Evolutionary conservation across 2,113 vertebrate genomes (phyloP), one percentile per base, ranked within the genome.

Genomic region (Lucifuga dentata): DNA sequence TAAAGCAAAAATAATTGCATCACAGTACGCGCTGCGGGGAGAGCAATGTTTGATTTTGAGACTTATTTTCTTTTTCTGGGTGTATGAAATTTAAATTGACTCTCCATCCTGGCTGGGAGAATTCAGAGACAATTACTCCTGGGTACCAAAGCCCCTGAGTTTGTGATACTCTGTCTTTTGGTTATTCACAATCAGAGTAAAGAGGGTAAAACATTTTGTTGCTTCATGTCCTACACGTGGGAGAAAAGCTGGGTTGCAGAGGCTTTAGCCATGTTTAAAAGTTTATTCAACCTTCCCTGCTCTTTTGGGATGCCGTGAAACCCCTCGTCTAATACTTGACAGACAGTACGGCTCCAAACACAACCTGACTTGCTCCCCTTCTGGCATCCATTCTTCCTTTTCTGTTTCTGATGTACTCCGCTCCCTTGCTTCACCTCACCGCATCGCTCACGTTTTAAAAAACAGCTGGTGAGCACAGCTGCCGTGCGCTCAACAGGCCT

Each of bases 381-480:
- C 53, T 56, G 50, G 61, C 59, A 58, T 58, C 49, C 20, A 69
- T 8, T 43, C 29, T 9, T 60, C 58, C n/a, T 45, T 57, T 20
- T 32, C 10, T 39, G 26, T 12, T 49, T 8, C 41, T 24, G 33
- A 45, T 20, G 44, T 21, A 17, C 39, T 43, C 29, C 23, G 13
- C 12, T 19, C 39, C 38, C 40, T 43, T n/a, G 16, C 65, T 43
- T 66, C 71, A 76, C 71, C 35, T 40, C 62, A 12, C 35, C 29
- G 66, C 58, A 41, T 49, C 41, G 11, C 66, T 59, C 63, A 78
- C 70, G 66, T 61, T 85, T 60, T 39, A 46, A 52, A 7, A 89
- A 91, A 86, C 90, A 93, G 76, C 89, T 93, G 91, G 81, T 13
- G 21, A 71, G 65, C 83, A 76, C 92, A 92, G 87, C 87, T 91